These are phyloP conservation scores for Peromyscus aztecus DNA, from an alignment of 2,797 vertebrate genomes.

Conservation along the genomic window DNA sequence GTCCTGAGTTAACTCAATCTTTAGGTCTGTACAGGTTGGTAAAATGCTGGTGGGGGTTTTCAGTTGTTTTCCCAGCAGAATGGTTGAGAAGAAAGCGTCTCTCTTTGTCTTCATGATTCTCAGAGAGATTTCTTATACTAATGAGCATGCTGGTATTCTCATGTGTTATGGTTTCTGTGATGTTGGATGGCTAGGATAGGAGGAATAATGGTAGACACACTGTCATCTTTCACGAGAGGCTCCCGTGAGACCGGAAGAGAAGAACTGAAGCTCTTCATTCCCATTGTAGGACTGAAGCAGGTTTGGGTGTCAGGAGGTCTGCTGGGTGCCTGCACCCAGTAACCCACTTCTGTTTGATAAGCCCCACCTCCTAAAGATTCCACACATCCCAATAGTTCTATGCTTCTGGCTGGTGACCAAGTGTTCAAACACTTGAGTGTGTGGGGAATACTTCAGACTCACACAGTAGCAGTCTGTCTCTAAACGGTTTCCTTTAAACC, in stretches of 20 bases:
- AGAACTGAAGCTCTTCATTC: rapidly evolving
- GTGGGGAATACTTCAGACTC: background rate
- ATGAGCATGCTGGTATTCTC: rapidly evolving
- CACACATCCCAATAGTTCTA: background rate
- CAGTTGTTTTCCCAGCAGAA: background rate
- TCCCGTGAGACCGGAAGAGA: background rate
- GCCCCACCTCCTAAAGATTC: background rate
- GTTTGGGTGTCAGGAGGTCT: background rate
- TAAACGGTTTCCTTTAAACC: background rate
- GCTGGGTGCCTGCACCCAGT: background rate
- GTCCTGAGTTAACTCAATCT: background rate
- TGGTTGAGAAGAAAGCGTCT: background rate
- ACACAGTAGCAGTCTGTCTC: background rate
- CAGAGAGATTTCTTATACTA: background rate
- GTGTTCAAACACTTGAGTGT: background rate
- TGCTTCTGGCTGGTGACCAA: background rate
- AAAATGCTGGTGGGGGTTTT: background rate
- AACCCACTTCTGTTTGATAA: background rate
- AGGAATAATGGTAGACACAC: rapidly evolving
- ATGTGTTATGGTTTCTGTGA: background rate
- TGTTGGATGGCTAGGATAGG: background rate
- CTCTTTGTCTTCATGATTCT: background rate
- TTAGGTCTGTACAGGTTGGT: background rate
- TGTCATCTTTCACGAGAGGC: rapidly evolving
- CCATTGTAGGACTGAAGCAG: background rate